Base-by-base conservation (phyloP, 2,797 vertebrate species). In the Poeciliopsis paucimaculata region DNA sequence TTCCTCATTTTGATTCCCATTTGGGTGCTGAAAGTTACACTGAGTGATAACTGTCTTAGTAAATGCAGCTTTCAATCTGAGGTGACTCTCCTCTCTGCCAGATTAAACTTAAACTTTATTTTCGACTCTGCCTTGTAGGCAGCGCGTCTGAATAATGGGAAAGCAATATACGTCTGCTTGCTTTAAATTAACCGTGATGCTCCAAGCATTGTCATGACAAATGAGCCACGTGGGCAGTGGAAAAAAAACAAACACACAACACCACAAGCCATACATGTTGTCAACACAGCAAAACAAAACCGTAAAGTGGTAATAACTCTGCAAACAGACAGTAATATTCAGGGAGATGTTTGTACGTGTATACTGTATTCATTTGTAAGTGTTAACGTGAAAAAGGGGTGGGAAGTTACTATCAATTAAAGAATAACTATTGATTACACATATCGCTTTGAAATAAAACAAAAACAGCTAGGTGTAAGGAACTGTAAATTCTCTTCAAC, bases 201-300 rank as follows among this genome's bases (percentile, higher is more conserved):
- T 86, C 47, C 66, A 6, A 83, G 87, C 83, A 36, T 76, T 84
- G 86, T 91, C 90, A 90, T 55, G 84, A 88, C 85, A 72, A 80
- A 79, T 26, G 80, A 82, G 77, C 60, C 1, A 49, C 23, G 82
- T 85, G 79, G 84, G 83, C 15, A 77, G 57, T 13, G 78, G 72
- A 77, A 49, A 39, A 73, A 12, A 57, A 55, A 23, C 53, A 84
- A 66, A 18, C 47, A 15, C 45, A n/a, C 84, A 82, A 79, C 47
- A 76, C 10, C 71, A 70, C 39, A 73, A 77, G 77, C 49, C 26
- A 13, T 15, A 53, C 60, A 72, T 15, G 64, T 55, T 75, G 70
- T 72, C 31, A 80, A 77, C 82, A 82, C 78, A 82, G 68, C 72
- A 72, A 80, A 86, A 80, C 79, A 90, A 86, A 86, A 86, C 43